Evolutionary conservation across 2,113 vertebrate genomes (phyloP).

Genomic region (Leucosticte australis): DNA sequence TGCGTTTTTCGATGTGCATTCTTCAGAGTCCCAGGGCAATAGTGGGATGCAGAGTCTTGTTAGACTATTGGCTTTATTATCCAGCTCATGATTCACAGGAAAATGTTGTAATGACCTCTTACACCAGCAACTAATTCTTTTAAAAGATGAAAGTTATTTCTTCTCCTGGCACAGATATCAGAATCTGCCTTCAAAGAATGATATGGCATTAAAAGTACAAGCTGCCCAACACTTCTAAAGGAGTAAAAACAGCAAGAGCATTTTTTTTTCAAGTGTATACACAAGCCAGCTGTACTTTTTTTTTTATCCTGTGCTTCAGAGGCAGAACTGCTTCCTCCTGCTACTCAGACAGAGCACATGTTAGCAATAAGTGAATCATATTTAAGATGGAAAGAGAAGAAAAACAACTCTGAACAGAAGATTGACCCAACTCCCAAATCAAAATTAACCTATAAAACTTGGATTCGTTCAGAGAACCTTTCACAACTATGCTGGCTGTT

Average conservation of each 20-base stretch:
- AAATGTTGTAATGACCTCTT: conserved; percentile 58
- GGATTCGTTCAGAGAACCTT: neutral
- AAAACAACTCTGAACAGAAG: conserved; percentile 35
- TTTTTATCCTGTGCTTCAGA: conserved; percentile 36
- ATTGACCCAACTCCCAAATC: neutral
- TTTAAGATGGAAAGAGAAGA: conserved; percentile 46
- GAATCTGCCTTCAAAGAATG: conserved; percentile 54
- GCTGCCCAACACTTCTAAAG: conserved; percentile 62
- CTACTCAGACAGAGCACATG: conserved; percentile 47
- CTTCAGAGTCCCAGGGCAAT: conserved; percentile 36
- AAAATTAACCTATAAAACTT: conserved; percentile 21
- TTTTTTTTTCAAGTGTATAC: conserved; percentile 32
- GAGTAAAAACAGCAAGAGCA: neutral
- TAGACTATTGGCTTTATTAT: conserved; percentile 50
- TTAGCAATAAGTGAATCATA: conserved; percentile 59
- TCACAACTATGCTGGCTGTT: neutral
- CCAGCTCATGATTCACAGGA: conserved; percentile 39
- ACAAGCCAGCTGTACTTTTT: conserved; percentile 52
- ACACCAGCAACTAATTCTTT: conserved; percentile 52
- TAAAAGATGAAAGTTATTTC: conserved; percentile 58
- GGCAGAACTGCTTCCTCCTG: conserved; percentile 43
- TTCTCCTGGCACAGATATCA: conserved; percentile 50
- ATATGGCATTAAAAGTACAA: conserved; percentile 56
- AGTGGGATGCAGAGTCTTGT: conserved; percentile 30
- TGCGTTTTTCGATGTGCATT: conserved; percentile 9